Evolutionary conservation across 2,797 vertebrate species (phyloP), one percentile per base, ranked within the genome.

Genomic region (Malacoctenus gilli): DNA sequence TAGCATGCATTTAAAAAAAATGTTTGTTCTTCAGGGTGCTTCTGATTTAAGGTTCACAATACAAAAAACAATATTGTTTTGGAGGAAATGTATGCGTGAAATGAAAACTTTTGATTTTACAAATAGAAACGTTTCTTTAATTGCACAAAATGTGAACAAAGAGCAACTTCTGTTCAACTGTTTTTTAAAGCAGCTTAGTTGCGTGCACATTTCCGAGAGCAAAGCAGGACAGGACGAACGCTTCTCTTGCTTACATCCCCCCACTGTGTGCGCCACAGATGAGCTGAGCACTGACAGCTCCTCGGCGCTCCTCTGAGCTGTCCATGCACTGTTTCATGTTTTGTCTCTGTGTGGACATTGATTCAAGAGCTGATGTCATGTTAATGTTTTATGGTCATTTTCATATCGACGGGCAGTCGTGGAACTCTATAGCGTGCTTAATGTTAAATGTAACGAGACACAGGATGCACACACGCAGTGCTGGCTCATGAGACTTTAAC

Each of bases 401-500:
- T 35, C 6, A 35, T 30, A 22, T 35, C 1, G n/a, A n/a, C n/a
- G n/a, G n/a, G n/a, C n/a, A n/a, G n/a, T n/a, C n/a, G n/a, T n/a
- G n/a, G n/a, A n/a, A n/a, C n/a, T n/a, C n/a, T n/a, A n/a, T n/a
- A n/a, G n/a, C n/a, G n/a, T n/a, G n/a, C n/a, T n/a, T n/a, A n/a
- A n/a, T n/a, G n/a, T n/a, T n/a, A 28, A 28, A 54, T 25, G 5
- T 53, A 37, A 25, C 22, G 28, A 16, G 13, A 28, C 22, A 38
- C 41, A 9, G 35, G 36, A 47, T 36, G 46, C 32, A 28, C 49
- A 3, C 3, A 57, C 30, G 30, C 20, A 50, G 48, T 23, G 23
- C n/a, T n/a, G n/a, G n/a, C 61, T 55, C 30, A 38, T 54, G 23
- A 56, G 38, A 31, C 35, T 65, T 64, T 21, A 49, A 66, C 30